Percentiles rank a stretch among this genome's conserved stretches.
These are phyloP conservation scores for Leptopilina clavipes DNA, from an alignment of 1,140 invertebrate genomes.

Conservation along the genomic window DNA sequence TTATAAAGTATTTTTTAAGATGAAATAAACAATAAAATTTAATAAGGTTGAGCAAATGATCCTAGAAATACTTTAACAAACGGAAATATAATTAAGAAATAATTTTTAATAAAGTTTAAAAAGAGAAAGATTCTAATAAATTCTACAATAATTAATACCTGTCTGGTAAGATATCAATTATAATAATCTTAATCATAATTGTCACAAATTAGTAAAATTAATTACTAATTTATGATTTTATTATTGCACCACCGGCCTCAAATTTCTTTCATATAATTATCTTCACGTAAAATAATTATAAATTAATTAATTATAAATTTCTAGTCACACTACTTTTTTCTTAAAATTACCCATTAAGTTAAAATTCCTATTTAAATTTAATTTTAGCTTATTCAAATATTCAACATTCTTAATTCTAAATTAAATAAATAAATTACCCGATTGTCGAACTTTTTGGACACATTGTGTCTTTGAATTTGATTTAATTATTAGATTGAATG, in stretches of 20 bases:
- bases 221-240: constrained; percentile 8
- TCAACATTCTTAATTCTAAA: constrained; percentile 17
- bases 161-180: constrained; percentile 61
- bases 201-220: constrained; percentile 11
- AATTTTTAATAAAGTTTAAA: neutral
- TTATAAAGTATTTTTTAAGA: no score
- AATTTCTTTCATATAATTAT: neutral
- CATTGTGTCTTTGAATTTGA: constrained; percentile 37
- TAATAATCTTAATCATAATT: constrained; percentile 11
- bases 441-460: constrained; percentile 58
- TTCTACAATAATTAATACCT: constrained; percentile 59
- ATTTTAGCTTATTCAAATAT: neutral
- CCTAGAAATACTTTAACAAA: neutral
- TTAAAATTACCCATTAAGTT: neutral
- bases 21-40: no score
- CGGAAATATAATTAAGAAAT: neutral
- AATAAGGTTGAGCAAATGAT: no score
- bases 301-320: constrained; percentile 35
- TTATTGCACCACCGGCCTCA: constrained; percentile 65
- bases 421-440: constrained; percentile 57
- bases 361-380: neutral
- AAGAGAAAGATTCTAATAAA: neutral
- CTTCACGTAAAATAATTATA: constrained; percentile 14
- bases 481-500: neutral
- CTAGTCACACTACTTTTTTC: no score